These are phyloP conservation scores for Metopia argyrocephala DNA, from an alignment of 2,888 invertebrate genomes.

Conservation along the genomic window DNA sequence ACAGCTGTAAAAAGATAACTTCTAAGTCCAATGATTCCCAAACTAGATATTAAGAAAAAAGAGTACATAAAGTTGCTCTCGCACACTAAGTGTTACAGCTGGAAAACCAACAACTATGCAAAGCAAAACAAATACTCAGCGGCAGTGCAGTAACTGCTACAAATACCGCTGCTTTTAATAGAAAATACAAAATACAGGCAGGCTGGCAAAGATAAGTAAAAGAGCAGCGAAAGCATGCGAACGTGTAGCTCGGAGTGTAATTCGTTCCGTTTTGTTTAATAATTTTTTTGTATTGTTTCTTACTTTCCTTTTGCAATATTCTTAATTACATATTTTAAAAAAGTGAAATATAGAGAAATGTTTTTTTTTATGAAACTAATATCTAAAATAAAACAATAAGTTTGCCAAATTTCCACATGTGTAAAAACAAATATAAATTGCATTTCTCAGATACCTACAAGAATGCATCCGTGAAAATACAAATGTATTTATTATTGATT, in stretches of 20 bases:
- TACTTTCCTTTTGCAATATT: neutral
- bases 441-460: neutral
- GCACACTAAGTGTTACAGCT: neutral
- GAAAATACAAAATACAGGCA: conserved; percentile 30
- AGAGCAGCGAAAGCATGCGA: conserved; percentile 56
- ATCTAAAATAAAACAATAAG: neutral
- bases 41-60: too few relatives aligned
- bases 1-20: too few relatives aligned
- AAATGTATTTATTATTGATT: conserved; percentile 32
- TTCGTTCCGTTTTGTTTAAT: neutral
- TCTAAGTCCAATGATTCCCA: too few relatives aligned
- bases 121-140: conserved; percentile 20
- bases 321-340: neutral
- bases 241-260: conserved; percentile 30
- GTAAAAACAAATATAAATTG: neutral
- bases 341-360: neutral
- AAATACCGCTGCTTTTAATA: neutral
- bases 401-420: too few relatives aligned
- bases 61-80: neutral
- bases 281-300: neutral
- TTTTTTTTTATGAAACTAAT: too few relatives aligned
- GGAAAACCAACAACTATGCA: neutral
- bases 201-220: conserved; percentile 50
- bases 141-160: neutral
- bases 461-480: conserved; percentile 34